Conservation (phyloP, 2,113 vertebrate genomes). For the Gobiocypris rarus region DNA sequence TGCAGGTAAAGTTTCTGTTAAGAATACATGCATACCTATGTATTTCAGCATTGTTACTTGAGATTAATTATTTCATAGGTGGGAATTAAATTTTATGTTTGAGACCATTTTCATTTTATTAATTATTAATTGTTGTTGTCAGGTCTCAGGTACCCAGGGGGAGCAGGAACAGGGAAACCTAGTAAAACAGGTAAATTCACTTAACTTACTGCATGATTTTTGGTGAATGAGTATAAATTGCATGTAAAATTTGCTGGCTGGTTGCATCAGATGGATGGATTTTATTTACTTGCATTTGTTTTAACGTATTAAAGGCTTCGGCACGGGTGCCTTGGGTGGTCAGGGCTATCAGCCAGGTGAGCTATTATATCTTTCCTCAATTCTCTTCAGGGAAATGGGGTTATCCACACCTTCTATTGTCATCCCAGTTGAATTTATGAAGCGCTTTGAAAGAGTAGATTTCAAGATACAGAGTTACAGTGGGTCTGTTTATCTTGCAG, state of each 20-base stretch:
- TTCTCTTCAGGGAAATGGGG: neutral
- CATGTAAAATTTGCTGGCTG: neutral
- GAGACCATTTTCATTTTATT: no score
- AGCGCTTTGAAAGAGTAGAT: neutral
- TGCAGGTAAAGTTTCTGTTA: conserved; percentile 24
- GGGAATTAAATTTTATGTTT: neutral
- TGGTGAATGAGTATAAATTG: no score
- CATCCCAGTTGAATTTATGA: neutral
- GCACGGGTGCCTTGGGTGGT: conserved; percentile 51
- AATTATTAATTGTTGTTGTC: neutral
- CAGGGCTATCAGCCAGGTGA: conserved; percentile 60
- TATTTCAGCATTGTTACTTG: neutral
- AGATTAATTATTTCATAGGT: neutral
- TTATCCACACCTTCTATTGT: neutral
- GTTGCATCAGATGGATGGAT: neutral
- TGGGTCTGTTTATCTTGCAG: conserved; percentile 27
- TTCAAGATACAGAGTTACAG: no score
- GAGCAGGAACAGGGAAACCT: conserved; percentile 67
- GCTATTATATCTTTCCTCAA: neutral
- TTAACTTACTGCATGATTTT: neutral
- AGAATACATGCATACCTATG: neutral
- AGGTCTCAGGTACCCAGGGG: conserved; percentile 60
- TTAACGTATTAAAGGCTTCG: conserved; percentile 46
- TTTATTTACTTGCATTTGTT: neutral
- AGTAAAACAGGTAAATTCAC: conserved; percentile 63